Conservation (phyloP, 2,888 invertebrate genomes). For the Cephus pulcher region DNA sequence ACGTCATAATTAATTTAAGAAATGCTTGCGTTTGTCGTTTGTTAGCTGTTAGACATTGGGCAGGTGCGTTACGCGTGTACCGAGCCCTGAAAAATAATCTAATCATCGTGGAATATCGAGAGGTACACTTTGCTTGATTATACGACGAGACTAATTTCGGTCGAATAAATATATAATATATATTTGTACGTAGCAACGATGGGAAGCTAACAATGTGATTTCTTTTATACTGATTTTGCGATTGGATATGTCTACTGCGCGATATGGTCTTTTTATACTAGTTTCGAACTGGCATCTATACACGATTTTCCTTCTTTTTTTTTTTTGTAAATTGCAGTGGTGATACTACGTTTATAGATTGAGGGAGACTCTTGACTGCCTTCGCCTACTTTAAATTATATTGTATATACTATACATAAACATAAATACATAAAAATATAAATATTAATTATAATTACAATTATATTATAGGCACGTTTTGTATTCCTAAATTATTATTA, state of each 20-base stretch:
- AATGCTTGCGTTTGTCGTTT: background rate
- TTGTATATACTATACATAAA: conserved; percentile 15
- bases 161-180: conserved; percentile 1
- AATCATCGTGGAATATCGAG: background rate
- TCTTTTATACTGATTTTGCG: conserved; percentile 11
- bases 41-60: background rate
- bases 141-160: conserved; percentile 2
- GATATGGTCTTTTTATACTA: conserved; percentile 16
- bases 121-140: background rate
- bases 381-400: conserved; percentile 15
- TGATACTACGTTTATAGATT: conserved; percentile 5
- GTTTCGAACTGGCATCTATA: conserved; percentile 10
- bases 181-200: conserved; percentile 3
- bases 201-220: conserved; percentile 10
- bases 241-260: conserved; percentile 6
- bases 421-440: conserved; percentile 6
- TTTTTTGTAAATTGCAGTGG: conserved; percentile 15
- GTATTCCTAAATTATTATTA: conserved; percentile 15
- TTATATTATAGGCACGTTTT: conserved; percentile 20
- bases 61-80: background rate
- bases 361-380: conserved; percentile 9
- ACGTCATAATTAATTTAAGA: background rate
- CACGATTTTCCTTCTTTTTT: background rate
- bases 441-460: conserved; percentile 12
- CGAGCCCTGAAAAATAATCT: background rate